phyloP scores from a whole-genome alignment of 1,140 invertebrate genomes.

The Adelges cooleyi region DNA sequence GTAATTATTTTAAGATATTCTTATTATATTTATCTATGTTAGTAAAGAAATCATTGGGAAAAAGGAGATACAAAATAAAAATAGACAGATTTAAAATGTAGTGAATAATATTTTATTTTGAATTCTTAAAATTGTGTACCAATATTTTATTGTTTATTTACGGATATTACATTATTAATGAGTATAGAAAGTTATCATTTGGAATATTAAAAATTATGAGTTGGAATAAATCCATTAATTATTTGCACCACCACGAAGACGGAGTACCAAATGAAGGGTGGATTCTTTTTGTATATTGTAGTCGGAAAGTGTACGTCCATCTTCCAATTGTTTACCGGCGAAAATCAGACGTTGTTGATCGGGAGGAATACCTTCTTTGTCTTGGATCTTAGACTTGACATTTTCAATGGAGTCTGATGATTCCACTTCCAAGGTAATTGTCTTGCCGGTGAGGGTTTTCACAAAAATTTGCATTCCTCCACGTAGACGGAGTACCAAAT shows the following conservation, averaged over 20 bases:
- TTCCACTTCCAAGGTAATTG: slow-evolving; percentile 71
- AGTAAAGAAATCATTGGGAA: too few species aligned
- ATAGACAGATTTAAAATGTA: too few species aligned
- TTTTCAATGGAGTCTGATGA: slow-evolving; percentile 65
- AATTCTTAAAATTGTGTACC: too few species aligned
- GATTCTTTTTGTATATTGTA: slow-evolving; percentile 60
- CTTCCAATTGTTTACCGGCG: slow-evolving; percentile 54
- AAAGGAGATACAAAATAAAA: too few species aligned
- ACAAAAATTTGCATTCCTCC: slow-evolving; percentile 75
- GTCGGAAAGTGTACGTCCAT: slow-evolving; percentile 49
- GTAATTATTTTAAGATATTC: too few species aligned
- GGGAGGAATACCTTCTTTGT: slow-evolving; percentile 54
- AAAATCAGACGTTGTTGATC: slow-evolving; percentile 54
- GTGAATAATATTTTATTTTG: too few species aligned
- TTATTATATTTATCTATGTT: too few species aligned
- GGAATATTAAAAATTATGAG: too few species aligned
- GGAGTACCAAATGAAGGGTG: slow-evolving; percentile 53
- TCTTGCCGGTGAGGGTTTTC: slow-evolving; percentile 75
- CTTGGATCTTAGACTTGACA: slow-evolving; percentile 64
- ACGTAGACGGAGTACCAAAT: slow-evolving; percentile 50
- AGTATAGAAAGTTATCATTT: too few species aligned
- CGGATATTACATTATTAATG: too few species aligned
- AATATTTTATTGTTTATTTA: too few species aligned
- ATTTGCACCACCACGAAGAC: slow-evolving; percentile 53
- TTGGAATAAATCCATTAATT: slow-evolving; percentile 53